Percentiles rank a stretch among this genome's conserved stretches.
phyloP scores from a whole-genome alignment of 2,888 invertebrate species.

The Octodonta nipae region DNA sequence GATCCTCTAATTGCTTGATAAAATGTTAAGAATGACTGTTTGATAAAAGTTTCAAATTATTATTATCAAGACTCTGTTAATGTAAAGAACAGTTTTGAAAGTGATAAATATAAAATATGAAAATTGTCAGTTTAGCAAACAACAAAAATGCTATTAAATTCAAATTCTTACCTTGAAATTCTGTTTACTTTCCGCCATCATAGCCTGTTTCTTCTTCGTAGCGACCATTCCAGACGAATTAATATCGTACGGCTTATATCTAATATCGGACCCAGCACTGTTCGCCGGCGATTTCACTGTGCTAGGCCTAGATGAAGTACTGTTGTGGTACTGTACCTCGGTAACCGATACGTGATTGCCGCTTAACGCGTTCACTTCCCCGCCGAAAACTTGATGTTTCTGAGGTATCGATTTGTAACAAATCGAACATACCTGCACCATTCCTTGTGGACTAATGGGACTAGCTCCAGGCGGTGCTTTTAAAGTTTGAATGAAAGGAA shows the following conservation, averaged over 20 bases:
- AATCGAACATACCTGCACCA: conserved; percentile 76
- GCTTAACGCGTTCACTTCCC: conserved; percentile 21
- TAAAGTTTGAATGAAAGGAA: conserved; percentile 73
- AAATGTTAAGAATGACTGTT: too few relatives aligned
- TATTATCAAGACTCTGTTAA: too few relatives aligned
- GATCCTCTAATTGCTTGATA: too few relatives aligned
- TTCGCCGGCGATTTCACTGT: conserved; percentile 43
- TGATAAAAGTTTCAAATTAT: too few relatives aligned
- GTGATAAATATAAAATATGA: too few relatives aligned
- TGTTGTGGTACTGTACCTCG: conserved; percentile 31
- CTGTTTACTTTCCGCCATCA: conserved; percentile 24
- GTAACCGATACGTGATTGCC: conserved; percentile 32
- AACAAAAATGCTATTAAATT: too few relatives aligned
- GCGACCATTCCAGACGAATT: conserved; percentile 35
- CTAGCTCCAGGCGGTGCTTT: conserved; percentile 73
- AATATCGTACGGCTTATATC: conserved; percentile 47
- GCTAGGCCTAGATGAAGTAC: conserved; percentile 35
- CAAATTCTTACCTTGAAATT: conserved; percentile 14
- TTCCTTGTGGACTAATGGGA: conserved; percentile 80
- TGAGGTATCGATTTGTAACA: conserved; percentile 74
- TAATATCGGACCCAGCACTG: conserved; percentile 42
- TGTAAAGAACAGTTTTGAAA: too few relatives aligned
- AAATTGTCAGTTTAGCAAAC: too few relatives aligned
- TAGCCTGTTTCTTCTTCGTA: conserved; percentile 39
- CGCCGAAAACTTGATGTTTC: conserved; percentile 53